Conservation (phyloP, 1,140 invertebrate genomes). For the Melipona quadrifasciata region DNA sequence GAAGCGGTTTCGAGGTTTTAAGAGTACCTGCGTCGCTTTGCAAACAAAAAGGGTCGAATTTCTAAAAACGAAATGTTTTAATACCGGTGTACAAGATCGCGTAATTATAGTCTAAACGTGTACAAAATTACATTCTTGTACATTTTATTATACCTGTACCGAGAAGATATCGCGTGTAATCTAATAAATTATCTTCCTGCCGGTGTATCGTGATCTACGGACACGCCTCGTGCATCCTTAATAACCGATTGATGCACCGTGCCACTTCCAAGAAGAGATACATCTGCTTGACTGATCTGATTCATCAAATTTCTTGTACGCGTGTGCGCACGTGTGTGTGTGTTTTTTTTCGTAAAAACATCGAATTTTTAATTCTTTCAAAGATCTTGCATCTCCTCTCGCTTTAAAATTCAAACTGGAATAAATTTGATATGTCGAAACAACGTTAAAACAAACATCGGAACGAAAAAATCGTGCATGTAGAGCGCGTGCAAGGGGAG, state of each 20-base stretch:
- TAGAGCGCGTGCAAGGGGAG: slow-evolving; percentile 12
- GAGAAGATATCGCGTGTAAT: slow-evolving; percentile 1
- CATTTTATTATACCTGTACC: slow-evolving; percentile 24
- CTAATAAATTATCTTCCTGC: slow-evolving; percentile 28
- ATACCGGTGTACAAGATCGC: slow-evolving; percentile 12
- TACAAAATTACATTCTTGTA: slow-evolving; percentile 13
- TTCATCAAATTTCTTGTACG: not conserved
- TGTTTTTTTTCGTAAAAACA: not conserved
- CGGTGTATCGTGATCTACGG: slow-evolving; percentile 17
- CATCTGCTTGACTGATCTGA: not conserved
- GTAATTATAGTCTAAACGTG: slow-evolving; percentile 25
- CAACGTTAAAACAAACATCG: slow-evolving; percentile 21
- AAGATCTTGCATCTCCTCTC: not conserved
- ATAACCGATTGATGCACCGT: slow-evolving; percentile 14
- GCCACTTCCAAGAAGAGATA: slow-evolving; percentile 3
- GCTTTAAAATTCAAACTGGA: not conserved
- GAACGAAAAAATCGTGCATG: not conserved
- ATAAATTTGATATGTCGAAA: too few relatives aligned
- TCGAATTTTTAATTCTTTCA: not conserved
- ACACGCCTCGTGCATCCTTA: slow-evolving; percentile 24
- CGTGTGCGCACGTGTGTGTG: too few relatives aligned
- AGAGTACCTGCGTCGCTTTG: not conserved
- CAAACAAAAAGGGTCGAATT: not conserved
- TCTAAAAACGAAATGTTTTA: slow-evolving; percentile 18
- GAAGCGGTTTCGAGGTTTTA: slow-evolving; percentile 6